A percentile compares a stretch with the other conserved stretches of the same genome.
These are phyloP conservation scores for Silurus glanis DNA, from an alignment of 2,113 vertebrate genomes.

Conservation along the genomic window DNA sequence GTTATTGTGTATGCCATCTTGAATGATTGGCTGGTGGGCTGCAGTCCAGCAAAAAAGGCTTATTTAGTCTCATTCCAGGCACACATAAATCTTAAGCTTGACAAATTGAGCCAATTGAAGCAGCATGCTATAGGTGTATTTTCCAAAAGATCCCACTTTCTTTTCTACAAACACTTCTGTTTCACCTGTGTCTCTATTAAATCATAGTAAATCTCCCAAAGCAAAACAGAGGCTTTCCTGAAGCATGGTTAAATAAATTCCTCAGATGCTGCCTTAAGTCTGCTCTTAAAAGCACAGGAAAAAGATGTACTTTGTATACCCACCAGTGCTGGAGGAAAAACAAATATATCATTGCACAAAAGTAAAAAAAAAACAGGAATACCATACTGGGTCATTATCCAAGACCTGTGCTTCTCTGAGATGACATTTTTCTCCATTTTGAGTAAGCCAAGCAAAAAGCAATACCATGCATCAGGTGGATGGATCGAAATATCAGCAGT, in stretches of 20 bases:
- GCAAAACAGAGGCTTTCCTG: not conserved
- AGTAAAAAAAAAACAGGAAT: not conserved
- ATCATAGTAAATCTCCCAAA: conserved; percentile 11
- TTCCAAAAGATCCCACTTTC: not conserved
- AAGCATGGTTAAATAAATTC: not conserved
- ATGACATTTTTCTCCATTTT: not conserved
- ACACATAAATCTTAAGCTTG: not conserved
- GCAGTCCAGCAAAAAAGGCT: not conserved
- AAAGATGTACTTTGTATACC: not conserved
- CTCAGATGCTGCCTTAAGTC: not conserved
- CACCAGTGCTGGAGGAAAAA: not conserved
- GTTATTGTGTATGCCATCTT: not conserved
- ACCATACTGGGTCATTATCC: not conserved
- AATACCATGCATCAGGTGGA: not conserved
- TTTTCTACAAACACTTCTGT: not conserved
- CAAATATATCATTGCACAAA: not conserved
- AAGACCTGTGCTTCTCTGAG: not conserved
- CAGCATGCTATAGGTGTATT: conserved; percentile 7
- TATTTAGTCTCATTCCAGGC: not conserved
- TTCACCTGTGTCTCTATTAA: conserved; percentile 3
- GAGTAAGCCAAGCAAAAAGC: not conserved
- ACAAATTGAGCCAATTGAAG: conserved; percentile 1
- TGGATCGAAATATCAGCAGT: not conserved
- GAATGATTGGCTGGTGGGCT: not conserved
- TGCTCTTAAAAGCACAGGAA: not conserved